Evolutionary conservation across 2,113 vertebrate genomes (phyloP).

Genomic region (Phalacrocorax carbo): DNA sequence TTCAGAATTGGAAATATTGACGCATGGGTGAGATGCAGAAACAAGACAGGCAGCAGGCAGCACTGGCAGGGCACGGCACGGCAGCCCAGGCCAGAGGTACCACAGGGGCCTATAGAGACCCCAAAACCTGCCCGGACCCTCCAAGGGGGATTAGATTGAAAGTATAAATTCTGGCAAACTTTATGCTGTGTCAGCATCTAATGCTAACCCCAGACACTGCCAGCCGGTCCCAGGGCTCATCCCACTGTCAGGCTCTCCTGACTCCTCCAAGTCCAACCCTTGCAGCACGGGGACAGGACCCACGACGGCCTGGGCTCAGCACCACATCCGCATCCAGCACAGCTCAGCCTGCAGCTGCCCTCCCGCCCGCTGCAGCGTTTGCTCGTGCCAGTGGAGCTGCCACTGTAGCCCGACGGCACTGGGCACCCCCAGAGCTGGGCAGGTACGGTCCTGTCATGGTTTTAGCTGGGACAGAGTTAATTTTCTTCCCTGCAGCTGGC

Average conservation of each 20-base stretch:
- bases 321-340: rapidly evolving
- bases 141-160: neutral
- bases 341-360: neutral
- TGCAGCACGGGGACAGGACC: rapidly evolving
- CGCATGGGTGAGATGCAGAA: rapidly evolving
- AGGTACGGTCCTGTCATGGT: rapidly evolving
- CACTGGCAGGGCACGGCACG: neutral
- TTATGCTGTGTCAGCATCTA: neutral
- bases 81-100: neutral
- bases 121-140: neutral
- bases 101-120: neutral
- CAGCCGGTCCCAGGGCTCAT: neutral
- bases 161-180: neutral
- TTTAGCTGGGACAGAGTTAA: too few relatives aligned
- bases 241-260: neutral
- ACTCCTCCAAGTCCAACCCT: neutral
- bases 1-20: neutral
- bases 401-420: rapidly evolving
- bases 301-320: neutral
- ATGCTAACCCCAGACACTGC: neutral
- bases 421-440: neutral
- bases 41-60: neutral
- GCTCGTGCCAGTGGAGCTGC: rapidly evolving
- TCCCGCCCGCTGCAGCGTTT: rapidly evolving
- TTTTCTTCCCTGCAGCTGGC: too few relatives aligned